Evolutionary conservation across 2,113 vertebrate genomes (phyloP).

Genomic region (Stomatorhinus ivindoensis): DNA sequence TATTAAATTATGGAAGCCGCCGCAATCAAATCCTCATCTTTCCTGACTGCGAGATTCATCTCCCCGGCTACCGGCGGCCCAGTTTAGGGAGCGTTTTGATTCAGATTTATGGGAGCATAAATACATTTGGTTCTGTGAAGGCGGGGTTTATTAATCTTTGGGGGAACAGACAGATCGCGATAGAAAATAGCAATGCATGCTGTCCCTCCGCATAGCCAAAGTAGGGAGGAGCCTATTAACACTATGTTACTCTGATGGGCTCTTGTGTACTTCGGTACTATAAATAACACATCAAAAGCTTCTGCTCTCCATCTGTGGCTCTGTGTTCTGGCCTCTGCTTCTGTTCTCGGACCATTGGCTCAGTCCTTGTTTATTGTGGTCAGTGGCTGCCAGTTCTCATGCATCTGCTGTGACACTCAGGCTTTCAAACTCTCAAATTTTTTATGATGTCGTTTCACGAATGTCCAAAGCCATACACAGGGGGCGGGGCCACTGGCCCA

Average conservation of each 20-base stretch:
- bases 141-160: slow-evolving; percentile 10
- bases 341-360: neutral
- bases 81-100: slow-evolving; percentile 4
- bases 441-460: neutral
- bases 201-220: neutral
- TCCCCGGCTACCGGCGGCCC: neutral
- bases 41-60: neutral
- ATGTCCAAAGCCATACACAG: neutral
- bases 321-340: neutral
- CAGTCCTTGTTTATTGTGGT: neutral
- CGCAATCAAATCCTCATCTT: slow-evolving; percentile 12
- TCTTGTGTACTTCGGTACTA: neutral
- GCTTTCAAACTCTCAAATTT: neutral
- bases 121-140: slow-evolving; percentile 15
- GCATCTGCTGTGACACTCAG: neutral
- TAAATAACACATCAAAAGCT: neutral
- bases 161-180: neutral
- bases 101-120: slow-evolving; percentile 9
- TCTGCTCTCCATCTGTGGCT: neutral
- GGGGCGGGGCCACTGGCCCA: neutral
- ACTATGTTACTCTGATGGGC: neutral
- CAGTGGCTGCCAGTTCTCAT: neutral
- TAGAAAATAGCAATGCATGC: neutral
- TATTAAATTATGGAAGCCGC: slow-evolving; percentile 1
- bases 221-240: neutral